Base-by-base conservation (phyloP, 2,113 vertebrate genomes). In the Strigops habroptila region DNA sequence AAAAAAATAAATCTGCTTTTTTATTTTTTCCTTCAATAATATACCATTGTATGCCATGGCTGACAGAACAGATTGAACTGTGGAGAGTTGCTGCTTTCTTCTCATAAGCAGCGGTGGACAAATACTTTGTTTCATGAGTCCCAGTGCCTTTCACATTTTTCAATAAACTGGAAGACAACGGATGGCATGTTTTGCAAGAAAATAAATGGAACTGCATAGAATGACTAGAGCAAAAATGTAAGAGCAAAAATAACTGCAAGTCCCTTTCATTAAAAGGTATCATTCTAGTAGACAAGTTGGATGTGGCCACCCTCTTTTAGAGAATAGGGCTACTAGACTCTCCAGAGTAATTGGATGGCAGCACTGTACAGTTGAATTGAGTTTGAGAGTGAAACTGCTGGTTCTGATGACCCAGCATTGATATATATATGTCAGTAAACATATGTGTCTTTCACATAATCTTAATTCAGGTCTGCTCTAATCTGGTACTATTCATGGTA, bases 91-190 rank as follows among this genome's bases (percentile, higher is more conserved):
- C 17, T 67, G 10, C 27, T 86, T 43, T 64, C 23, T 77, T 94
- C 46, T 83, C 43, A 44, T 41, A 64, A 84, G 27, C 64, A 64
- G 87, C 87, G 12, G 12, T 30, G 12, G 18, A 24, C 23, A 44
- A 8, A 22, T 27, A n/a, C 16, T 82, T 64, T 62, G 7, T 81
- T 91, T 86, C 51, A n/a, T 0, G 0, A 7, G 24, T 67, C 15
- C 28, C 28, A 85, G 39, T 75, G 59, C 37, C 16, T 15, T 24
- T 76, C 48, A 49, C 10, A 28, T 77, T 84, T 92, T 91, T 55
- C 5, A 2, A 59, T 90, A 60, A 87, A 65, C 6, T 73, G 23
- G 18, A 90, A 68, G 39, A 71, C 1, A 77, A 9, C 9, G 23
- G 21, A 88, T 10, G 90, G 23, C 3, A 25, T 49, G 13, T 77